A percentile compares a stretch with the other conserved stretches of the same genome.
phyloP scores from a whole-genome alignment of 2,797 vertebrate genomes.

The Gymnopithys bicolor region DNA sequence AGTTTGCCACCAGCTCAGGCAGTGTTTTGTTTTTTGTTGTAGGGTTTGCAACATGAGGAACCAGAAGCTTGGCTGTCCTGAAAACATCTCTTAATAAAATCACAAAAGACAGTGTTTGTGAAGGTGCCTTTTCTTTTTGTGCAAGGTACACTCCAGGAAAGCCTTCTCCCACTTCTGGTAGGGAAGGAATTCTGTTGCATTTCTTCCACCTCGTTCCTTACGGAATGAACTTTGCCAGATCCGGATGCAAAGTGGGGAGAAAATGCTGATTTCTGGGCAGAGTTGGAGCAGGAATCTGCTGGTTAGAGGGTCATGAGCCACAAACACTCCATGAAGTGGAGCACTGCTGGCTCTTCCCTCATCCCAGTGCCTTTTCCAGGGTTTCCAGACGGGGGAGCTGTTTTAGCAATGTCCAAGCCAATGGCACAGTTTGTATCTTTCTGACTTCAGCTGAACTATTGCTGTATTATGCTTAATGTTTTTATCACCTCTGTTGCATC shows the following conservation, averaged over 20 bases:
- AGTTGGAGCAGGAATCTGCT: fast-evolving
- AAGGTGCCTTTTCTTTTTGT: not conserved
- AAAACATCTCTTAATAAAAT: constrained; percentile 78
- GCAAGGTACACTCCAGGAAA: not conserved
- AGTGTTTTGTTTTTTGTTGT: constrained; percentile 38
- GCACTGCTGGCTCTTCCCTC: not conserved
- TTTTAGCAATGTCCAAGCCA: not conserved
- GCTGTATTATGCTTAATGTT: not conserved
- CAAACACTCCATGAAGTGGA: not conserved
- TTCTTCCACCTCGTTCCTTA: not conserved
- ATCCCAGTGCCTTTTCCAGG: not conserved
- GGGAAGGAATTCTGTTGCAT: not conserved
- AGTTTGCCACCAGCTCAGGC: not conserved
- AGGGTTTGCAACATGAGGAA: constrained; percentile 64
- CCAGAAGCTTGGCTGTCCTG: constrained; percentile 51
- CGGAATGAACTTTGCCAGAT: not conserved
- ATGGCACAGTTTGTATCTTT: not conserved
- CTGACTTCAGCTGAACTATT: not conserved
- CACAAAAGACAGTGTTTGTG: constrained; percentile 58
- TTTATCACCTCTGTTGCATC: not conserved
- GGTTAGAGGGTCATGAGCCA: not conserved
- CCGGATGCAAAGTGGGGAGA: not conserved
- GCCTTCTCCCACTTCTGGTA: not conserved
- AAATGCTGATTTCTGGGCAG: not conserved
- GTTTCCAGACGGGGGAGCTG: not conserved